A percentile compares a stretch with the other conserved stretches of the same genome.
Evolutionary conservation across 2,888 invertebrate species (phyloP).

Genomic region (Tinea semifulvella): DNA sequence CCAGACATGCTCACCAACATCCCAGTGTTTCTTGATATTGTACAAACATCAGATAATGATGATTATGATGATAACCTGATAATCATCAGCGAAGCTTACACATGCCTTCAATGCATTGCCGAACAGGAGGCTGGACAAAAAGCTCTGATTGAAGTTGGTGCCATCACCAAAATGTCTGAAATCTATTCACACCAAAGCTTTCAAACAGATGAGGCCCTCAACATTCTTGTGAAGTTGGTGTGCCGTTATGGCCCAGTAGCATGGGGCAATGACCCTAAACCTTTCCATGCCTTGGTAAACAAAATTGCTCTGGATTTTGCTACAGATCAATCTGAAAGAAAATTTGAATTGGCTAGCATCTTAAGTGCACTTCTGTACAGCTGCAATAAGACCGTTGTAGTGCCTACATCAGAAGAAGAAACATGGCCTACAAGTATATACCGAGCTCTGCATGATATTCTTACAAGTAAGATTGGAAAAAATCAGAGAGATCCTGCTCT

Average conservation of each 20-base stretch:
- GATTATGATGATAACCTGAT: slow-evolving; percentile 88
- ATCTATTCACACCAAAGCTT: slow-evolving; percentile 89
- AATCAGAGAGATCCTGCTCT: slow-evolving; percentile 90
- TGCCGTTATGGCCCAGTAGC: slow-evolving; percentile 75
- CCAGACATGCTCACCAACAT: slow-evolving; percentile 85
- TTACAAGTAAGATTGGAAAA: slow-evolving; percentile 87
- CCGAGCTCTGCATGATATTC: slow-evolving; percentile 83
- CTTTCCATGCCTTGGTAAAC: slow-evolving; percentile 83
- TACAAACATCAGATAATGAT: slow-evolving; percentile 83
- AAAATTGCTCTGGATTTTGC: slow-evolving; percentile 89
- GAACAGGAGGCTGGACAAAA: slow-evolving; percentile 80
- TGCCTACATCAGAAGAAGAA: slow-evolving; percentile 73
- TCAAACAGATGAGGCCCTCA: slow-evolving; percentile 88
- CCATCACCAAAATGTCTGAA: slow-evolving; percentile 83
- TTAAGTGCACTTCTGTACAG: slow-evolving; percentile 78
- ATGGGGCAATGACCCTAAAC: slow-evolving; percentile 81
- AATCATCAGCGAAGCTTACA: slow-evolving; percentile 86
- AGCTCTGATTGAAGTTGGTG: slow-evolving; percentile 79
- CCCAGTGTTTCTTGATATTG: slow-evolving; percentile 84
- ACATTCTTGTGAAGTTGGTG: slow-evolving; percentile 79
- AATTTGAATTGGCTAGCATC: slow-evolving; percentile 88
- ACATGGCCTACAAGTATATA: slow-evolving; percentile 85
- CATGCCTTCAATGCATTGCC: slow-evolving; percentile 84
- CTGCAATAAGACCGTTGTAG: slow-evolving; percentile 73
- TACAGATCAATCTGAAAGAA: slow-evolving; percentile 86